Percentiles rank a stretch among this genome's conserved stretches.
phyloP scores from a whole-genome alignment of 2,797 vertebrate species.

The Phoebastria nigripes region DNA sequence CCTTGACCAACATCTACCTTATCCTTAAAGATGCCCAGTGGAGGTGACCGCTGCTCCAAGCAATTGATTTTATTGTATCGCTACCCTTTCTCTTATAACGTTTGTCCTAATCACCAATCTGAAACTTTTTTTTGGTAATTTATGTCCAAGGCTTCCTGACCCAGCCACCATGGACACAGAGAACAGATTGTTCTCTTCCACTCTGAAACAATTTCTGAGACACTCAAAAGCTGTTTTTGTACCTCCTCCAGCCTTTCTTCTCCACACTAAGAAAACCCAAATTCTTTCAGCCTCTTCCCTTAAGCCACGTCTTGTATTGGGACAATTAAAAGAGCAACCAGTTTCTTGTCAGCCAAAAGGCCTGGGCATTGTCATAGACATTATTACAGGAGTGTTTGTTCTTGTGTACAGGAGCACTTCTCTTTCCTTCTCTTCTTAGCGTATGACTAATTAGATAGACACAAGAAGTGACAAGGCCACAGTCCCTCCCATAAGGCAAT shows the following conservation, averaged over 20 bases:
- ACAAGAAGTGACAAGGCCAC: neutral
- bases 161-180: neutral
- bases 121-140: neutral
- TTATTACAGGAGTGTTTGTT: neutral
- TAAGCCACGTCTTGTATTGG: neutral
- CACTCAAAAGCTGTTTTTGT: neutral
- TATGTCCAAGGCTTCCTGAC: neutral
- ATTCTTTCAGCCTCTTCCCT: neutral
- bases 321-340: neutral
- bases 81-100: neutral
- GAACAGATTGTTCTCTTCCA: neutral
- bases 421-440: neutral
- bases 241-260: neutral
- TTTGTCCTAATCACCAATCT: neutral
- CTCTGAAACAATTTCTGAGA: neutral
- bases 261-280: neutral
- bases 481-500: neutral
- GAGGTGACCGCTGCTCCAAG: neutral
- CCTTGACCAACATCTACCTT: neutral
- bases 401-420: neutral
- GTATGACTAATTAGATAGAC: neutral
- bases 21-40: neutral
- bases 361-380: neutral
- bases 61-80: neutral
- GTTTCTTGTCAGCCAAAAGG: neutral